Evolutionary conservation across 1,140 invertebrate genomes (phyloP), one percentile per base, ranked within the genome.

Genomic region (Drosophila auraria): DNA sequence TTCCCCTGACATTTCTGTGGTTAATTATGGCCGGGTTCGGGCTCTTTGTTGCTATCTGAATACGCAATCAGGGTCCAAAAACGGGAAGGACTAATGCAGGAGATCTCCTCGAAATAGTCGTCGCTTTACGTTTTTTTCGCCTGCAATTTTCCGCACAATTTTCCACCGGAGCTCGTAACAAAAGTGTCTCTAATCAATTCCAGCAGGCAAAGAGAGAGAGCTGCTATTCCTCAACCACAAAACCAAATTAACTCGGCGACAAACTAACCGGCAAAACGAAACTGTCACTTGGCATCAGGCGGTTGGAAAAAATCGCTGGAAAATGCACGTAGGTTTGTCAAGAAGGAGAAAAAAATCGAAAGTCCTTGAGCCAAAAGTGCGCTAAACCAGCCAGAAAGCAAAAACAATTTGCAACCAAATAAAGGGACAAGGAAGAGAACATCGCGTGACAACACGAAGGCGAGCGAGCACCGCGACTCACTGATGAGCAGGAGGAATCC

Each of bases 371-470:
- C 68, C 58, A 78, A 54, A 87, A 87, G 61, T 87, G 83, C 68
- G 77, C 77, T 56, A 82, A 33, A 81, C 79, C 75, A 62, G 42
- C 56, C 50, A 63, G 51, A 69, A 61, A 76, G 44, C 56, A 87
- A 87, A 83, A 78, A 83, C 84, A 87, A 87, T 89, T 87, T 83
- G 72, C 77, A 83, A 61, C 60, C 72, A 83, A 89, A 83, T 87
- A 61, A 68, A 53, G 78, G 66, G 20, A 49, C 72, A 50, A 78
- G 63, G 23, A 76, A 42, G 61, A 80, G 59, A 51, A 75, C 79
- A 82, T 89, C 87, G 84, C 84, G 84, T 89, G 84, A 89, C 84
- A 90, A 81, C 82, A 90, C 86, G 81, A 90, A 80, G 60, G 47
- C 42, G 54, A 54, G 77, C 63, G 70, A 50, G 30, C 50, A 75